Conservation (phyloP, 2,113 vertebrate genomes). For the Muntiacus muntjak region DNA sequence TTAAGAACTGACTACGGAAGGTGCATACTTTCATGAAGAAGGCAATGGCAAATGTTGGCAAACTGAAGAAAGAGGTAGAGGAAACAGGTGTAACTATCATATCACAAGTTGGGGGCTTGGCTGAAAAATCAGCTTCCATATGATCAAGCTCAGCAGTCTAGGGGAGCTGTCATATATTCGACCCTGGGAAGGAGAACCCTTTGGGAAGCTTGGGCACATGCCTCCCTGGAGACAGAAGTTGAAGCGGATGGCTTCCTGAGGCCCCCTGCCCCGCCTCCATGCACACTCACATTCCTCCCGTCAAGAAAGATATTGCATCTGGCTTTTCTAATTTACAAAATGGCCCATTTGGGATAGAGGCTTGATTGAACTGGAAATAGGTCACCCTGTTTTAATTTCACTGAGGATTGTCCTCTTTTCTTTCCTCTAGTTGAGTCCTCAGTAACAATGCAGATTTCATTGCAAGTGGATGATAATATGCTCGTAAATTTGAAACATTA, state of each 20-base stretch:
- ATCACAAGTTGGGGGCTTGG: neutral
- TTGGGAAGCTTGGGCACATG: neutral
- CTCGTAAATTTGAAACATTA: neutral
- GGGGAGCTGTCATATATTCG: neutral
- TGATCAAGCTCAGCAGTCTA: neutral
- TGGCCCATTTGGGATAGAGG: constrained; percentile 2
- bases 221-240: neutral
- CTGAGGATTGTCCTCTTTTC: constrained; percentile 47
- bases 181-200: neutral
- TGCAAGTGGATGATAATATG: neutral
- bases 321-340: constrained; percentile 47
- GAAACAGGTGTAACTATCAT: neutral
- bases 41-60: neutral
- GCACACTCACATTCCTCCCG: neutral
- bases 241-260: neutral
- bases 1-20: neutral
- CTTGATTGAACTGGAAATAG: constrained; percentile 56
- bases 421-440: constrained; percentile 25
- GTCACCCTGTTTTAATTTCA: constrained; percentile 54
- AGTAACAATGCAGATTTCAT: neutral
- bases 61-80: neutral
- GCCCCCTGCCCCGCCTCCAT: neutral
- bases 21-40: neutral
- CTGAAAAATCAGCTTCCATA: neutral
- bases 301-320: neutral